These are phyloP conservation scores for Drosophila erecta DNA, from an alignment of 1,140 invertebrate genomes.

Conservation along the genomic window DNA sequence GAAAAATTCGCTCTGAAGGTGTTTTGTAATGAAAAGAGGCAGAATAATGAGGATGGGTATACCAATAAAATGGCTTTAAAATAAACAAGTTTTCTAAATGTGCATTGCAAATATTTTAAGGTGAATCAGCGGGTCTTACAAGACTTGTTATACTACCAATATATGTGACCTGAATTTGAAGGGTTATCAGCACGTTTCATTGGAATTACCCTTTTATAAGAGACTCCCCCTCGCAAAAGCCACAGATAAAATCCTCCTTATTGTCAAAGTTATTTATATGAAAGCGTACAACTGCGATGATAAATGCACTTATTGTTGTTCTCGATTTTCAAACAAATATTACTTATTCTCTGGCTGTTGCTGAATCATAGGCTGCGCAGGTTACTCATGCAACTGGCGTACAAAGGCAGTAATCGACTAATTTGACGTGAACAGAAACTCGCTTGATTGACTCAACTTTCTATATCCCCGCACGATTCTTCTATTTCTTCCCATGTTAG, in stretches of 20 bases:
- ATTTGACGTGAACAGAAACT: conserved; percentile 36
- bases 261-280: conserved; percentile 8
- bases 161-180: conserved; percentile 7
- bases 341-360: conserved; percentile 17
- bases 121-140: neutral
- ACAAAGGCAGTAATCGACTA: conserved; percentile 37
- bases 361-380: conserved; percentile 21
- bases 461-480: neutral
- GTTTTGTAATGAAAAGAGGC: neutral
- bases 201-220: neutral
- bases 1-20: conserved; percentile 3
- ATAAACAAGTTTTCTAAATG: no score
- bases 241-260: conserved; percentile 9
- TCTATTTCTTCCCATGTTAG: conserved; percentile 13
- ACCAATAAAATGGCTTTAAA: neutral
- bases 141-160: neutral
- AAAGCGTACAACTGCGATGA: conserved; percentile 7
- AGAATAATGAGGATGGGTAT: neutral
- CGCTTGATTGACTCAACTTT: conserved; percentile 43
- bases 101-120: no score
- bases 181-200: conserved; percentile 22
- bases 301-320: conserved; percentile 41
- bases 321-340: conserved; percentile 16
- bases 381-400: conserved; percentile 26
- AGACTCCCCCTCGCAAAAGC: conserved; percentile 3